Evolutionary conservation across 2,797 vertebrate genomes (phyloP), one percentile per base, ranked within the genome.

Genomic region (Myotis myotis): DNA sequence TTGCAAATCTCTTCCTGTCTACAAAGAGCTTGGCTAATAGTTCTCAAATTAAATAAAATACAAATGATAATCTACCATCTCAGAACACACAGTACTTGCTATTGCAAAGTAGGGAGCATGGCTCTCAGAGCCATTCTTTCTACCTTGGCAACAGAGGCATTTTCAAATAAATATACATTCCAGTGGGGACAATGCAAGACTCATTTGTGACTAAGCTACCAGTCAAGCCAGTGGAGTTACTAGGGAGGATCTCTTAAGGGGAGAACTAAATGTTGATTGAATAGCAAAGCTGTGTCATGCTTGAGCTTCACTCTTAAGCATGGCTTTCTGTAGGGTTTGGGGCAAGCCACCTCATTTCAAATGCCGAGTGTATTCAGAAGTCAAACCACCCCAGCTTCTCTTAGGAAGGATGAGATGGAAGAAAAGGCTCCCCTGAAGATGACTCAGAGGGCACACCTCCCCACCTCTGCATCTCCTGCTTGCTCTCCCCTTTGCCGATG

Each of bases 111-210:
- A 80, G 66, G 49, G 57, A 90, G 49, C 75, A 84, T 80, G 66
- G 70, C 87, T 96, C 79, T 55, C 57, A 28, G 16, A 96, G 47
- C 19, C 25, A 64, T 79, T 96, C 87, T 75, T 96, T 70, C 83
- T 71, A 44, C 75, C 79, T 89, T 96, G 93, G 86, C 83, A 68
- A 96, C 88, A 71, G 86, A 95, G 80, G n/a, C 71, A 81, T 89
- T 96, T 95, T 93, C 95, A 96, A 95, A 94, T 85, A 90, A 96
- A 94, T 94, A 53, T 83, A 89, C 94, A 87, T 95, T 93, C 83
- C 83, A 82, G 25, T 17, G 70, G 71, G 47, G 55, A 64, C 60
- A 85, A 62, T 75, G 66, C 92, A 96, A 81, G 89, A 74, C 44
- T 89, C 49, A 53, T 62, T 87, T 28, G 62, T 55, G 55, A 94